Evolutionary conservation across 2,113 vertebrate species (phyloP).

Genomic region (Thryonomys swinderianus): DNA sequence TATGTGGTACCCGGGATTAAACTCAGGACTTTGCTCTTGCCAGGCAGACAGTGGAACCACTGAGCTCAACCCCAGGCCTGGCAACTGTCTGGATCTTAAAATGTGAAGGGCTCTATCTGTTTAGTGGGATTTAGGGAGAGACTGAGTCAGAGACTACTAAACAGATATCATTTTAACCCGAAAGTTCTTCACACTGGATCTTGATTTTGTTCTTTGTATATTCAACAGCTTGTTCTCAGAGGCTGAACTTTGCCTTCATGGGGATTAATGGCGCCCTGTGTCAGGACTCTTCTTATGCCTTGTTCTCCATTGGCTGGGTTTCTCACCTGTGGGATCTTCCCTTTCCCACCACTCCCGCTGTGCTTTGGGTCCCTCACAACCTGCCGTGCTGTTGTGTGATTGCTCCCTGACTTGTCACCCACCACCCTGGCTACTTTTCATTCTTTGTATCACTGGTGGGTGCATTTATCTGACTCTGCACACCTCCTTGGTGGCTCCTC

Average conservation of each 20-base stretch:
- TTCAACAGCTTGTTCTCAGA: not conserved
- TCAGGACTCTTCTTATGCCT: not conserved
- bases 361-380: not conserved
- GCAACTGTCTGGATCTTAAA: not conserved
- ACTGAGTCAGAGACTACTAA: not conserved
- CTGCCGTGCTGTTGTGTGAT: not conserved
- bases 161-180: not conserved
- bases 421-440: not conserved
- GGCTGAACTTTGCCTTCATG: not conserved
- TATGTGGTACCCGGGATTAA: too few species aligned
- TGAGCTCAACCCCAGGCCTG: too few species aligned
- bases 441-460: not conserved
- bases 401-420: not conserved
- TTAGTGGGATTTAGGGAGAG: not conserved
- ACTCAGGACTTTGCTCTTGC: too few species aligned
- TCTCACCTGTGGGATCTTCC: not conserved
- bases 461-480: not conserved
- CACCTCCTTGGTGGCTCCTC: not conserved
- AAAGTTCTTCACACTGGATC: not conserved
- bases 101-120: not conserved
- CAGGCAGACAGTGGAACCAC: too few species aligned
- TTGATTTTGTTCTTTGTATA: not conserved
- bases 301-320: too few species aligned
- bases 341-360: fast-evolving
- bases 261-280: not conserved